phyloP scores from a whole-genome alignment of 2,113 vertebrate species.

The Phycodurus eques region DNA sequence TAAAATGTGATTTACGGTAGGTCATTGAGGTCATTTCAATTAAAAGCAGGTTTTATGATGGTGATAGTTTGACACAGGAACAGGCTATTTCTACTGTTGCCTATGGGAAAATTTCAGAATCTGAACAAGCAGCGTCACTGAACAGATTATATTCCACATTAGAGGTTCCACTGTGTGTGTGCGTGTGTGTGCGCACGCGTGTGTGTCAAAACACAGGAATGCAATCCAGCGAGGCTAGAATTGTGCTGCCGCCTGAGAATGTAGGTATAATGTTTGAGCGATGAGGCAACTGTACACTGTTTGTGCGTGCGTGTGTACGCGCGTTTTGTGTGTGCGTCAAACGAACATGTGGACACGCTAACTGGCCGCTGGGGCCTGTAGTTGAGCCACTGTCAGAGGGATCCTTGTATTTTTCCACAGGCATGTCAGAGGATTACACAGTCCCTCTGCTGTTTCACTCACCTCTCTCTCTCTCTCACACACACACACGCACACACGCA shows the following conservation, averaged over 20 bases:
- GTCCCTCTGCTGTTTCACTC: constrained; percentile 61
- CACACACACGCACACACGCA: constrained; percentile 30
- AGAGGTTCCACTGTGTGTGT: background rate
- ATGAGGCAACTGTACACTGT: background rate
- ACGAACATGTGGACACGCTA: constrained; percentile 45
- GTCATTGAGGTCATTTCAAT: background rate
- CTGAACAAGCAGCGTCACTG: background rate
- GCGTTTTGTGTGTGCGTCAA: constrained; percentile 19
- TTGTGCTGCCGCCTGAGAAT: constrained; percentile 3
- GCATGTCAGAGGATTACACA: constrained; percentile 70
- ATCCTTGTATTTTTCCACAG: constrained; percentile 71
- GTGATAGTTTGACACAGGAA: background rate
- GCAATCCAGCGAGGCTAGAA: constrained; percentile 41
- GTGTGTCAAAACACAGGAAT: constrained; percentile 16
- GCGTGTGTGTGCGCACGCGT: background rate
- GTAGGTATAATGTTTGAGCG: background rate
- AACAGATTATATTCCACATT: background rate
- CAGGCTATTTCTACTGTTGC: too few species aligned
- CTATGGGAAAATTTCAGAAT: background rate
- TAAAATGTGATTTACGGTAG: background rate
- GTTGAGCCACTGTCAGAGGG: constrained; percentile 60
- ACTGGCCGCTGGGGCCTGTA: constrained; percentile 50
- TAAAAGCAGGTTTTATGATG: background rate
- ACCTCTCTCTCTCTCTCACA: constrained; percentile 24
- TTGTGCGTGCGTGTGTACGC: constrained; percentile 13